Evolutionary conservation across 1,140 invertebrate genomes (phyloP), one percentile per base, ranked within the genome.

Genomic region (Anoplophora glabripennis): DNA sequence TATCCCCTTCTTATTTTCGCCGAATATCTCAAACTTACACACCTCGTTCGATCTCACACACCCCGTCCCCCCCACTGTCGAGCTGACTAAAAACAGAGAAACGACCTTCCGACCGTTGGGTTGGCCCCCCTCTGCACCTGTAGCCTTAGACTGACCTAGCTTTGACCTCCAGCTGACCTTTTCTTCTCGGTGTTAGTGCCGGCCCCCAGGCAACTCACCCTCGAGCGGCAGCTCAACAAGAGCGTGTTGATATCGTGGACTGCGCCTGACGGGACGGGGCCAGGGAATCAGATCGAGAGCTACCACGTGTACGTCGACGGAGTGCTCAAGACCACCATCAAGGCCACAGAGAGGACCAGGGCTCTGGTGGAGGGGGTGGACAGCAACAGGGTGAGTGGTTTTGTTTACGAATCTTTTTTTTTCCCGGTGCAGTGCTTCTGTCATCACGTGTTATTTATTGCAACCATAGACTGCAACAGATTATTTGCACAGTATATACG

Each of bases 241-340:
- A 96, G 94, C 76, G 92, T 99, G 63, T 84, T 99, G 67, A 96
- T 99, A 71, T 93, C 94, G 64, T 99, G 98, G 97, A 91, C 89
- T 49, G 86, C 92, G 42, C 93, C 94, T 0, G 91, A 89, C 66
- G 64, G 64, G 83, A 82, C 65, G 79, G 83, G 69, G 76, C 84
- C 11, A 3, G 72, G 68, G 76, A 86, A 86, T 64, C 83, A 89
- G 58, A 87, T 96, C 57, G 93, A 96, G 68, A 93, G 89, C 69
- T 97, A 96, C 78, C 90, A 98, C 76, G 94, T 99, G 7, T 99
- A 98, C 81, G 94, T 99, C 34, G 94, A 99, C 75, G 93, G 95
- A 7, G 90, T 94, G 21, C 84, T 99, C 38, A 95, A 96, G 78
- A 91, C 93, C 1, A 96, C 94, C 0, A 91, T 99, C 38, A 94